These are phyloP conservation scores for Phrynocephalus forsythii DNA, from an alignment of 2,797 vertebrate genomes.

Conservation along the genomic window DNA sequence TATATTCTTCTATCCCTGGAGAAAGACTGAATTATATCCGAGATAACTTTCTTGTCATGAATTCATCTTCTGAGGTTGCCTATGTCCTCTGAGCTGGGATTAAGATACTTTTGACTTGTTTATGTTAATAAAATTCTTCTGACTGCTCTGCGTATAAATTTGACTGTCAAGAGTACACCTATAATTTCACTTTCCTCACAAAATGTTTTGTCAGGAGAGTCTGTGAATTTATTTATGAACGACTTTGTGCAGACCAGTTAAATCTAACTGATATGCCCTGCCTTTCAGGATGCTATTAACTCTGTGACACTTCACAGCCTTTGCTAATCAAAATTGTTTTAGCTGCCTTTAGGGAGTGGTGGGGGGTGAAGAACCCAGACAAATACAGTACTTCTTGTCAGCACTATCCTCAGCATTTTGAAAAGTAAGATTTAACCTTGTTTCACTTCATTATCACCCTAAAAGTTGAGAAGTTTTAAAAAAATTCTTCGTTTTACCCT, in stretches of 20 bases:
- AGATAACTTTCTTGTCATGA: slow-evolving; percentile 55
- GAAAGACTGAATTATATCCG: slow-evolving; percentile 52
- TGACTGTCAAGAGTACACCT: slow-evolving; percentile 64
- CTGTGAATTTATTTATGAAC: slow-evolving; percentile 69
- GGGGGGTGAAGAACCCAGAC: slow-evolving; percentile 36
- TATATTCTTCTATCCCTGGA: slow-evolving; percentile 13
- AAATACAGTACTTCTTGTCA: slow-evolving; percentile 51
- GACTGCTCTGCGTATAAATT: slow-evolving; percentile 66
- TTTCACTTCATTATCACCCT: slow-evolving; percentile 27
- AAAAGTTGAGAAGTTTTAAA: slow-evolving; percentile 21
- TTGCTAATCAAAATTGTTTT: slow-evolving; percentile 69
- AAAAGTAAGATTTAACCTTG: slow-evolving; percentile 40
- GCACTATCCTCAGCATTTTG: not conserved
- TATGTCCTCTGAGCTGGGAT: slow-evolving; percentile 64
- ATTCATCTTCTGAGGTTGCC: slow-evolving; percentile 46
- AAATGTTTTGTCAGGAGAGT: slow-evolving; percentile 73
- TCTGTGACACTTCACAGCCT: slow-evolving; percentile 63
- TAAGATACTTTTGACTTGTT: slow-evolving; percentile 67
- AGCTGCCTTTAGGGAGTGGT: slow-evolving; percentile 42
- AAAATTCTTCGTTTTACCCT: slow-evolving; percentile 16
- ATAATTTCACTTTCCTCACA: slow-evolving; percentile 72
- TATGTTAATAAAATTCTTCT: slow-evolving; percentile 72
- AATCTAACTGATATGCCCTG: slow-evolving; percentile 62
- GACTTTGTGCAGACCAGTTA: slow-evolving; percentile 66
- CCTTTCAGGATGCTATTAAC: slow-evolving; percentile 65